Evolutionary conservation across 2,888 invertebrate genomes (phyloP), one percentile per base, ranked within the genome.

Genomic region (Lottia gigantea): DNA sequence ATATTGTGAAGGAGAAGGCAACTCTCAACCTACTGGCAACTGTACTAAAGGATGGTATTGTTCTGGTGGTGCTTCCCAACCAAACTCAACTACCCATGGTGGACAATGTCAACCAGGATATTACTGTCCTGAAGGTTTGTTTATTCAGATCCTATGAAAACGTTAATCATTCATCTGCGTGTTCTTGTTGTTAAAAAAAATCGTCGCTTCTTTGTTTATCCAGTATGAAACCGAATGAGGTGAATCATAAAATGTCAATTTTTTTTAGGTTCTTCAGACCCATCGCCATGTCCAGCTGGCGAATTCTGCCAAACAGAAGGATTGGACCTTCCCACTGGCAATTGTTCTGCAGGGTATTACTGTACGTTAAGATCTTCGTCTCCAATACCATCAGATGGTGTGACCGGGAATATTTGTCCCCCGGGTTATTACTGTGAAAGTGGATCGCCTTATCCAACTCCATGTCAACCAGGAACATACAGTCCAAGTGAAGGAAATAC

Each of bases 41-140:
- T 86, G 86, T 64, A 78, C 73, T 31, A 81, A 79, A 3, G 85
- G 85, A 45, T 85, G 84, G 84, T 85, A 85, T 71, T 85, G 85
- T 67, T 75, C 81, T 7, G 79, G 82, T 11, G 84, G 84, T 11
- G 73, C 84, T 8, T 78, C 75, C 68, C 77, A 75, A 25, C 78
- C 84, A 6, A 85, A 84, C 68, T 77, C 81, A 8, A 84, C 83
- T 26, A 80, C 82, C 7, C 70, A 82, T 66, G 86, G 86, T 1
- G 85, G 84, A 12, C 73, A 80, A 72, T 86, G 86, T 78, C 77
- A 77, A 19, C 73, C 80, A 7, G 86, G 86, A 64, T 83, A 78
- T 67, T 86, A 82, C 76, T 86, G 86, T 65, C 85, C 85, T n/a
- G 77, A 77, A 71, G 83, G 86, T 85, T 73, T 71, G 78, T 62